Conservation (phyloP, 2,797 vertebrate species). For the Lithobates pipiens region DNA sequence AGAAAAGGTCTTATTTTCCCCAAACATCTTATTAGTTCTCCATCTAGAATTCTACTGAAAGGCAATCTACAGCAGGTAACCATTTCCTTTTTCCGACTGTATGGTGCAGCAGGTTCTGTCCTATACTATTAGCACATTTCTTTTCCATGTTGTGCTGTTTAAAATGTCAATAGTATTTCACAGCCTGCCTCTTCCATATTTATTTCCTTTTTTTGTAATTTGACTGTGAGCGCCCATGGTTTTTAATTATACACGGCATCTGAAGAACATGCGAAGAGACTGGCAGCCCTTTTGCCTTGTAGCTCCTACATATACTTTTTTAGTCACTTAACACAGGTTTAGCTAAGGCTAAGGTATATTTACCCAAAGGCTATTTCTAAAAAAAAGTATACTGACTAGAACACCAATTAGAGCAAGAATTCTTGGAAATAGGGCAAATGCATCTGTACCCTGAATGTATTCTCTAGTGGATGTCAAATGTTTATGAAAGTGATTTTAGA, state of each 20-base stretch:
- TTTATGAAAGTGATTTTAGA: background rate
- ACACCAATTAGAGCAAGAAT: background rate
- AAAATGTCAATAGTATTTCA: constrained; percentile 61
- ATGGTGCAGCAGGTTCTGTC: constrained; percentile 55
- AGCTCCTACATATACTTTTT: constrained; percentile 32
- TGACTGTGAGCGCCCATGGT: constrained; percentile 37
- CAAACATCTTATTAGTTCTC: constrained; percentile 49
- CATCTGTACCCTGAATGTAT: background rate
- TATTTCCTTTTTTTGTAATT: constrained; percentile 51
- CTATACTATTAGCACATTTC: constrained; percentile 57
- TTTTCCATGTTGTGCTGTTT: constrained; percentile 54
- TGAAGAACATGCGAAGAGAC: constrained; percentile 2
- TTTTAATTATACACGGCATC: constrained; percentile 56
- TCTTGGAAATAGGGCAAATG: background rate
- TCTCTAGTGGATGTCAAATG: background rate
- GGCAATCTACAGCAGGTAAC: constrained; percentile 22
- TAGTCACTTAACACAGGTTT: background rate
- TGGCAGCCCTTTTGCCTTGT: background rate
- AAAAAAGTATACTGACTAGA: background rate
- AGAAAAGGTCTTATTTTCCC: constrained; percentile 34
- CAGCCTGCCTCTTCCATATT: constrained; percentile 59
- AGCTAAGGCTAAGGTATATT: background rate
- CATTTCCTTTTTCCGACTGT: constrained; percentile 42
- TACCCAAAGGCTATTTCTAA: background rate
- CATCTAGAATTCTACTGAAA: constrained; percentile 25